These are phyloP conservation scores for Clarias platycephalus DNA, from an alignment of 2,797 vertebrate genomes.

Conservation along the genomic window DNA sequence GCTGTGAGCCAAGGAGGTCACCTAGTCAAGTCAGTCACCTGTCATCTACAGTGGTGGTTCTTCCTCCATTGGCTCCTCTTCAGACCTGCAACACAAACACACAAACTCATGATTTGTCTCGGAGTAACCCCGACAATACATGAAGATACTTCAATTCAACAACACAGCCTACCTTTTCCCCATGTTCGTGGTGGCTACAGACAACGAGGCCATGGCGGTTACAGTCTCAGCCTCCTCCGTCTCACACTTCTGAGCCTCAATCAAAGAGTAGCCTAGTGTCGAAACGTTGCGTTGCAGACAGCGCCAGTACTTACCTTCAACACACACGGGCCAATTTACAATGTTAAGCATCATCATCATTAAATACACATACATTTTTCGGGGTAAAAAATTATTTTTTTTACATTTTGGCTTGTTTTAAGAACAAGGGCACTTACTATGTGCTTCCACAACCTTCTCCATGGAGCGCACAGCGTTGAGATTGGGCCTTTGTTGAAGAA, in stretches of 20 bases:
- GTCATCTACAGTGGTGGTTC: constrained; percentile 88
- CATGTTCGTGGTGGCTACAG: constrained; percentile 86
- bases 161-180: constrained; percentile 80
- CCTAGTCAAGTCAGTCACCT: constrained; percentile 25
- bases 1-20: constrained; percentile 66
- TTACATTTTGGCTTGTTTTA: neutral
- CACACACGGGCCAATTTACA: constrained; percentile 8
- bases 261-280: constrained; percentile 83
- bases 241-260: constrained; percentile 87
- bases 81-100: constrained; percentile 70
- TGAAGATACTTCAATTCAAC: neutral
- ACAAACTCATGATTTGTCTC: constrained; percentile 25
- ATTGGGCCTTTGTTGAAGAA: constrained; percentile 89
- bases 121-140: neutral
- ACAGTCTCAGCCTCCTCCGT: constrained; percentile 92
- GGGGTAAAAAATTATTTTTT: neutral
- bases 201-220: constrained; percentile 94
- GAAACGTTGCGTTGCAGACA: constrained; percentile 83
- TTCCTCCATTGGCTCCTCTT: constrained; percentile 97
- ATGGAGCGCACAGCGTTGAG: constrained; percentile 88
- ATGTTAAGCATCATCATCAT: constrained; percentile 8
- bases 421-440: constrained; percentile 78
- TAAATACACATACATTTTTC: neutral
- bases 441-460: constrained; percentile 91
- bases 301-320: constrained; percentile 91